Base-by-base conservation (phyloP, 92 coral and sea anemone species). In the Epizoanthus stellaris region DNA sequence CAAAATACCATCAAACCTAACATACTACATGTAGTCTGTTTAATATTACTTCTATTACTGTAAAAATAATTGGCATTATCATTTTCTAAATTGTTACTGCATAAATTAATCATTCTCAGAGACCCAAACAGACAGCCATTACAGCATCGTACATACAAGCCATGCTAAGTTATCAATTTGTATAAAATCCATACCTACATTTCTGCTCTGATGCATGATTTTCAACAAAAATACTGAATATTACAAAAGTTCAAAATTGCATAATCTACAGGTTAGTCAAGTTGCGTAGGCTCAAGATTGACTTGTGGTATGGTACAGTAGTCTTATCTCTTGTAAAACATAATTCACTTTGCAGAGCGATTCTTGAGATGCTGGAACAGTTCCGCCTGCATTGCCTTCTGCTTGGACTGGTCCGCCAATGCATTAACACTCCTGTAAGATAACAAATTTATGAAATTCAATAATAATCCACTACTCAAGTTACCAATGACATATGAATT, bases 301-400 rank as follows among this genome's bases (percentile, higher is more conserved):
- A 42, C 60, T 62, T 16, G 42, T 40, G 40, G 72, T 79, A 79
- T 62, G 61, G 60, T n/a, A 62, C 83, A 79, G 83, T 79, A 40
- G 38, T 38, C 69, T 39, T 16, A 63, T 45, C 42, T 79, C 60
- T 64, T 21, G 42, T 12, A 64, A 61, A 45, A 47, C 49, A 56
- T 38, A 6, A 43, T 61, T 79, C 83, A 79, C 67, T 79, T 79
- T 4, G 70, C 39, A 40, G 71, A 30, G 66, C 98, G 98, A 85
- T 80, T 97, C 86, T 97, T 93, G 75, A 97, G 93, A 66, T 90
- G 93, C 63, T 87, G 89, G 85, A 97, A 91, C 19, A 97, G 96
- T 86, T 97, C 98, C 6, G 95, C 94, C 80, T 97, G 99, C 95
- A 97, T 77, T 20, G 89, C 91, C 68, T 86, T 88, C 87, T 94